Conservation (phyloP, 1,140 invertebrate genomes). For the Dufourea novaeangliae region DNA sequence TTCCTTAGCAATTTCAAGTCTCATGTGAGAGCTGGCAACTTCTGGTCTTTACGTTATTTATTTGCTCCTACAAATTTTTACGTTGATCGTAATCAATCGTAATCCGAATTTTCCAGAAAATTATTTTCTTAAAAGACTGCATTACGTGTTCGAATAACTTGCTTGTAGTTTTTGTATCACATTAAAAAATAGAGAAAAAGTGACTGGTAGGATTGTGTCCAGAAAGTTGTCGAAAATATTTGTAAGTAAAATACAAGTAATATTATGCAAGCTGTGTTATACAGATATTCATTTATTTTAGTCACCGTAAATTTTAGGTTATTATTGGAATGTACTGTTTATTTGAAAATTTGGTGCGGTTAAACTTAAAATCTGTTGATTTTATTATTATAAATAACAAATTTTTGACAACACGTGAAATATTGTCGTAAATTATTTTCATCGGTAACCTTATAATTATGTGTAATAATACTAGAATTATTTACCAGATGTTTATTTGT, state of each 20-base stretch:
- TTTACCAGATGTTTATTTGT: not conserved
- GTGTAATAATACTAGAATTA: not conserved
- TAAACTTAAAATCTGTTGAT: not conserved
- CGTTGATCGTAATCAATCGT: not conserved
- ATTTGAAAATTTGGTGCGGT: not conserved
- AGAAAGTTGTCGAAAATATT: not conserved
- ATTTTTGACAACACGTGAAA: not conserved
- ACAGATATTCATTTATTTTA: not conserved
- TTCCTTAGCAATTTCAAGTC: conserved; percentile 42
- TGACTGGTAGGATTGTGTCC: not conserved
- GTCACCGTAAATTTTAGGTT: not conserved
- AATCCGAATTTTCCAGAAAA: not conserved
- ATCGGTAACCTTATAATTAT: not conserved
- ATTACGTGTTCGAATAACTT: not conserved
- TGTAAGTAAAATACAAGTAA: conserved; percentile 17
- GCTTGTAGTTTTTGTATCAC: not conserved
- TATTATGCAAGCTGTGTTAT: not conserved
- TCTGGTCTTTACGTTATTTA: conserved; percentile 8
- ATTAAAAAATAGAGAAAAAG: not conserved
- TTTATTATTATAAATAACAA: not conserved
- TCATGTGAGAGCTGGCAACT: not conserved
- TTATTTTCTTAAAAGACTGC: not conserved
- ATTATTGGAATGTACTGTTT: not conserved
- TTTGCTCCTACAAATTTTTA: not conserved
- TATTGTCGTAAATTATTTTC: not conserved